Evolutionary conservation across 2,888 invertebrate species (phyloP).

Genomic region (Sarcophaga variegata): DNA sequence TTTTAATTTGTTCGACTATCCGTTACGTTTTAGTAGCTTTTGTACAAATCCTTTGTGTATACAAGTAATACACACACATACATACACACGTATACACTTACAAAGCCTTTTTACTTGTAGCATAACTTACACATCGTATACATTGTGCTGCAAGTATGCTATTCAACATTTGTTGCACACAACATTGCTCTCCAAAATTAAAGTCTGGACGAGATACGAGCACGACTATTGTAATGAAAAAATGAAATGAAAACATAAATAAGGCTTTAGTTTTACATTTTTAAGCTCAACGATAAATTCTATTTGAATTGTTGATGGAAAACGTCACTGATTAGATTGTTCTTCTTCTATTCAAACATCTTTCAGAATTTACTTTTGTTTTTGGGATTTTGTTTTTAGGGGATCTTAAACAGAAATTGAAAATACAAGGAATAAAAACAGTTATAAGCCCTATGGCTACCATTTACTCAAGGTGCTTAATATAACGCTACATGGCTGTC

Average conservation of each 20-base stretch:
- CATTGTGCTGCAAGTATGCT: constrained; percentile 53
- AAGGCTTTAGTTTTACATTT: constrained; percentile 59
- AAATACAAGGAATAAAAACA: too few relatives aligned
- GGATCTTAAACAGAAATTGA: background rate
- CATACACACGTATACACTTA: constrained; percentile 34
- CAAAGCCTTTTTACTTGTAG: constrained; percentile 6
- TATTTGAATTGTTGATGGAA: constrained; percentile 41
- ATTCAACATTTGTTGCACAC: constrained; percentile 69
- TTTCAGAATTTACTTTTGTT: constrained; percentile 38
- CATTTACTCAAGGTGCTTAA: background rate
- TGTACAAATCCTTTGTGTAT: constrained; percentile 70
- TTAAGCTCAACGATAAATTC: constrained; percentile 52
- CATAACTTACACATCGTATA: constrained; percentile 46
- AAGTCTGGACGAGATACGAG: constrained; percentile 4
- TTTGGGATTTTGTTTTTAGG: background rate
- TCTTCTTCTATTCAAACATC: constrained; percentile 34
- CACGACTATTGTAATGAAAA: constrained; percentile 28
- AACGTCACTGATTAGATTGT: constrained; percentile 16
- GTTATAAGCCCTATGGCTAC: background rate
- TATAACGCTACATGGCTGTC: background rate
- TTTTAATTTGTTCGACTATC: constrained; percentile 70
- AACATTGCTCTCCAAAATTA: background rate
- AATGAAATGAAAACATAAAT: constrained; percentile 55
- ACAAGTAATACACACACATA: constrained; percentile 48
- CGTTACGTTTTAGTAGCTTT: constrained; percentile 70